A percentile compares a stretch with the other conserved stretches of the same genome.
phyloP scores from a whole-genome alignment of 2,797 vertebrate species.

The Tokudaia tokunoshimensis region DNA sequence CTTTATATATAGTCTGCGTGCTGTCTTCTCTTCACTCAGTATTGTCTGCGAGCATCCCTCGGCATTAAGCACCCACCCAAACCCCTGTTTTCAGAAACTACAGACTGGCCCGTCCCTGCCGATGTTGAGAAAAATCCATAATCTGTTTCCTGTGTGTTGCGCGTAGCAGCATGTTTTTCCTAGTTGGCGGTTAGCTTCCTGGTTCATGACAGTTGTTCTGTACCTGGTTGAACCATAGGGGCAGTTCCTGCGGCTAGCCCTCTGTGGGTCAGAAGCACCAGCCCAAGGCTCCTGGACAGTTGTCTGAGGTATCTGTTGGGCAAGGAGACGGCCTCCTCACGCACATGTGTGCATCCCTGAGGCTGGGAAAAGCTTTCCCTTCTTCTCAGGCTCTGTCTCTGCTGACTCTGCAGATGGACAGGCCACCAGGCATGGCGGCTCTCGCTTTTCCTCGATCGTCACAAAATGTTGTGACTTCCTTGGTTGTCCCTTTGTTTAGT shows the following conservation, averaged over 20 bases:
- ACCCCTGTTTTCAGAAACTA: not conserved
- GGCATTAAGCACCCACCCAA: not conserved
- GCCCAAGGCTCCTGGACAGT: rapidly evolving
- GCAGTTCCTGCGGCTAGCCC: slow-evolving; percentile 30
- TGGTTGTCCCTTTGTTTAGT: rapidly evolving
- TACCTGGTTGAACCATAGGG: not conserved
- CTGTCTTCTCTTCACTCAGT: not conserved
- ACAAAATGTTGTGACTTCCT: too few relatives aligned
- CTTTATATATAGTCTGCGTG: not conserved
- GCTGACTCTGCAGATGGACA: rapidly evolving
- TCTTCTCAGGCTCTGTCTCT: rapidly evolving
- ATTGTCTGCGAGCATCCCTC: rapidly evolving
- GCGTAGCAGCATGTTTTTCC: not conserved
- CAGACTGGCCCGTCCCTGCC: not conserved
- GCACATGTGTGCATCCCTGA: not conserved
- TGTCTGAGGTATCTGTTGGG: not conserved
- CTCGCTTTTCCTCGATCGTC: not conserved
- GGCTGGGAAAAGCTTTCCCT: rapidly evolving
- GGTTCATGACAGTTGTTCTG: not conserved
- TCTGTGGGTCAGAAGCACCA: not conserved
- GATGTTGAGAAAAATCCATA: not conserved
- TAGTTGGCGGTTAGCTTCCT: not conserved
- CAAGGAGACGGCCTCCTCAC: rapidly evolving
- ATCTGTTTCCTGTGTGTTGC: not conserved
- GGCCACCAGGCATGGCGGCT: rapidly evolving